Evolutionary conservation across 2,888 invertebrate species (phyloP).

Genomic region (Hirtodrosophila duncani): DNA sequence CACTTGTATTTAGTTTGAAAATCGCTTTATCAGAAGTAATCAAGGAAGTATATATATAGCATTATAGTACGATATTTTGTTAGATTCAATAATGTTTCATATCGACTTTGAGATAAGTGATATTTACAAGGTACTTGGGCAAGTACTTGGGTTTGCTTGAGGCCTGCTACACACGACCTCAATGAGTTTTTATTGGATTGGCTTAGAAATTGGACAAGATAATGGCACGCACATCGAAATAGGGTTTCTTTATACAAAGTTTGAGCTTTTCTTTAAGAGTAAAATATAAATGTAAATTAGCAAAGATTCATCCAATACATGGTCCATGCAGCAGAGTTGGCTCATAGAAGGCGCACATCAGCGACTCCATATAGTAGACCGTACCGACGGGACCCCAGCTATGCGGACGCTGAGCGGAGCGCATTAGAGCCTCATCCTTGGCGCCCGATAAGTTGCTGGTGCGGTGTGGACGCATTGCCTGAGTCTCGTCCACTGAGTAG

Average conservation of each 20-base stretch:
- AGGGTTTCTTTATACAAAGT: constrained; percentile 51
- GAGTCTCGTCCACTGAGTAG: constrained; percentile 68
- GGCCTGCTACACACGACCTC: constrained; percentile 53
- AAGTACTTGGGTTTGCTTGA: constrained; percentile 37
- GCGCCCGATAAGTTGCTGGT: constrained; percentile 73
- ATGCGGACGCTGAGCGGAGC: constrained; percentile 66
- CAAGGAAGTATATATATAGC: constrained; percentile 11
- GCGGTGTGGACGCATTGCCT: constrained; percentile 43
- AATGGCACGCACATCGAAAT: constrained; percentile 48
- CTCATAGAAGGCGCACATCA: constrained; percentile 87
- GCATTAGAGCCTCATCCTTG: constrained; percentile 61
- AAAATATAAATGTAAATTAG: constrained; percentile 13
- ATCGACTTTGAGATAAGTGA: too few relatives aligned
- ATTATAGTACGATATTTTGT: too few relatives aligned
- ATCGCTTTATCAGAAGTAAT: constrained; percentile 12
- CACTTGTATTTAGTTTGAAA: too few relatives aligned
- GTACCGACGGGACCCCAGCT: constrained; percentile 78
- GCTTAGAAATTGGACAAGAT: too few relatives aligned
- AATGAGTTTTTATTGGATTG: constrained; percentile 44
- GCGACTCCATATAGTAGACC: constrained; percentile 82
- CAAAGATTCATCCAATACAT: constrained; percentile 82
- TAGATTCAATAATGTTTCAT: too few relatives aligned
- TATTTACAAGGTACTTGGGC: constrained; percentile 57
- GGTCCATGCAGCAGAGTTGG: constrained; percentile 89
- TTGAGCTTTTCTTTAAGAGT: constrained; percentile 16